Evolutionary conservation across 92 coral and sea anemone species (phyloP).

Genomic region (Scolanthus callimorphus): DNA sequence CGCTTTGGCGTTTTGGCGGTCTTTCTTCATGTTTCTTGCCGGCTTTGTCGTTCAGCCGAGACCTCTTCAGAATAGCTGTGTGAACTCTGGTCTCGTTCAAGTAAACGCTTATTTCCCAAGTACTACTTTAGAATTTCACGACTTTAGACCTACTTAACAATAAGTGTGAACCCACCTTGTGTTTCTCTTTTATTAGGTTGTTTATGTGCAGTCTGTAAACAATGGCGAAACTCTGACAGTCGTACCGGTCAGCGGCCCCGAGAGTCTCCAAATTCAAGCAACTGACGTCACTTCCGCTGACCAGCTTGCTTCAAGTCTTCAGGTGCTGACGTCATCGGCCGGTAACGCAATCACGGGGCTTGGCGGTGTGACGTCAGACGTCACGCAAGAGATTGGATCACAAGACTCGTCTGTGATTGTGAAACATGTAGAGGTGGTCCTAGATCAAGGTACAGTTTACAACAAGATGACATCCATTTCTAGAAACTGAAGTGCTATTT

Average conservation of each 20-base stretch:
- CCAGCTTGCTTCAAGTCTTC: constrained; percentile 54
- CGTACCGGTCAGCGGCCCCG: constrained; percentile 67
- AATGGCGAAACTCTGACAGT: constrained; percentile 74
- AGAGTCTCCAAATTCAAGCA: constrained; percentile 32
- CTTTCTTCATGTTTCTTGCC: no score
- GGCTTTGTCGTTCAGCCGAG: no score
- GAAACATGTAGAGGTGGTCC: constrained; percentile 73
- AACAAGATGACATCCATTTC: no score
- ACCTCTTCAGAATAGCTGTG: no score
- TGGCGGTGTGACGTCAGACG: constrained; percentile 28
- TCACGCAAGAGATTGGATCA: constrained; percentile 25
- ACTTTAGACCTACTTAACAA: no score
- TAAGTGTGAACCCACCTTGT: no score
- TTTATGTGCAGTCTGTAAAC: constrained; percentile 81
- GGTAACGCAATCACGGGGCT: constrained; percentile 34
- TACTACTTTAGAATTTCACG: no score
- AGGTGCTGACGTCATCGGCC: constrained; percentile 51
- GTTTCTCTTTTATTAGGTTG: constrained; percentile 44
- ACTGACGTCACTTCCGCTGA: constrained; percentile 20
- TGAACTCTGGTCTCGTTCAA: no score
- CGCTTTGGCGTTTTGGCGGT: no score
- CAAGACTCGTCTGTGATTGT: constrained; percentile 36
- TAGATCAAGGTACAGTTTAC: constrained; percentile 63
- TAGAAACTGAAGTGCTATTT: no score
- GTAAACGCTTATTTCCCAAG: no score